Evolutionary conservation across 1,140 invertebrate species (phyloP), one percentile per base, ranked within the genome.

Genomic region (Homarus americanus): DNA sequence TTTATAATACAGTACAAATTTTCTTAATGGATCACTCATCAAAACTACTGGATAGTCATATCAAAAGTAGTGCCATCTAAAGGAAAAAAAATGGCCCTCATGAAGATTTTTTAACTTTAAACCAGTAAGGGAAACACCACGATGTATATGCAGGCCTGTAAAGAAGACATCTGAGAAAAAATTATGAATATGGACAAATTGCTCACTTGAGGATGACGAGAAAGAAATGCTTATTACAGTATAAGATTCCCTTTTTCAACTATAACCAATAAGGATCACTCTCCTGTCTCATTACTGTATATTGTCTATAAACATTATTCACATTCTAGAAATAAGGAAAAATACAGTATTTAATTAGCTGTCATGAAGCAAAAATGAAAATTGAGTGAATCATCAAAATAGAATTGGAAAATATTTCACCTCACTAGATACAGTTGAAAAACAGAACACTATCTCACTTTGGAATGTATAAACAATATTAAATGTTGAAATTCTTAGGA

Each of bases 381-480:
- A 82, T 63, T 63, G 17, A 24, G 9, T 69, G 40, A 72, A 28
- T 72, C 66, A 66, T 32, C 15, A 84, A 84, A 44, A 41, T n/a
- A 84, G 3, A 84, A 44, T 34, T n/a, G 28, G 66, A 28, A 72
- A 41, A 84, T 12, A 84, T 41, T 69, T 73, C n/a, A 28, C 72
- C 82, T 84, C 82, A 84, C 82, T 72, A 72, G 82, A 49, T 28
- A 63, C 24, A 15, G 40, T 72, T 84, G 40, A 84, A 40, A 69
- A 84, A 73, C 40, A 84, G 66, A 84, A 34, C 82, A 84, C 63
- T 32, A 41, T 72, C 34, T 72, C 28, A 66, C 69, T 84, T 84
- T 84, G 82, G 82, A 84, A 84, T 84, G 82, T 84, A 84, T 84
- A 72, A 84, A 49, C 82, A 72, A 38, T 20, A 72, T 41, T 84